Evolutionary conservation across 2,888 invertebrate species (phyloP).

Genomic region (Drosophila paranaensis): DNA sequence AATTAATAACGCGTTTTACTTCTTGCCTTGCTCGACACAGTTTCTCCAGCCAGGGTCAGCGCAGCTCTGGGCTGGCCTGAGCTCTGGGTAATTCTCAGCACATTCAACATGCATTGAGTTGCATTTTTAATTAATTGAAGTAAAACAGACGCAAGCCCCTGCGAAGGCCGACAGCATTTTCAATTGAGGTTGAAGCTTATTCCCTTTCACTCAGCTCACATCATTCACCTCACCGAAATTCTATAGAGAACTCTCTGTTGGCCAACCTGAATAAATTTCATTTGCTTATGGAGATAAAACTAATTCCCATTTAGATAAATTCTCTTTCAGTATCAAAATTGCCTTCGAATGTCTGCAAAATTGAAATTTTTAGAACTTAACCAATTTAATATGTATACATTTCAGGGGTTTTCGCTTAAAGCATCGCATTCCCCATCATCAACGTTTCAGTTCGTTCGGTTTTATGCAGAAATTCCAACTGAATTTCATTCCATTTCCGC

Average conservation of each 20-base stretch:
- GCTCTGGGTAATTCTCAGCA: conserved; percentile 27
- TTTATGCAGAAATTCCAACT: conserved; percentile 3
- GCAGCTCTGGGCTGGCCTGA: conserved; percentile 20
- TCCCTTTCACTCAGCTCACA: conserved; percentile 7
- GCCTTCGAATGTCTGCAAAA: background rate
- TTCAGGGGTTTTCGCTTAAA: background rate
- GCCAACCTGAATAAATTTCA: background rate
- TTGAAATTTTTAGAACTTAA: background rate
- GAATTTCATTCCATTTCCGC: conserved; percentile 4
- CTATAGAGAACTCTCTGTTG: background rate
- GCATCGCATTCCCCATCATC: background rate
- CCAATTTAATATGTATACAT: background rate
- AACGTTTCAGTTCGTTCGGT: background rate
- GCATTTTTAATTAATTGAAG: conserved; percentile 74
- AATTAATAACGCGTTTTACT: conserved; percentile 58
- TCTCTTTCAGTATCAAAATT: background rate
- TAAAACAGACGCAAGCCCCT: conserved; percentile 49
- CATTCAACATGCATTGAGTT: conserved; percentile 63
- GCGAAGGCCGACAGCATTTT: conserved; percentile 45
- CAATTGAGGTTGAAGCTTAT: conserved; percentile 33
- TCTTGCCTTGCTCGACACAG: conserved; percentile 54
- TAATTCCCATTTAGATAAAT: background rate
- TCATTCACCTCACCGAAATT: background rate
- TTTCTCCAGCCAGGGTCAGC: conserved; percentile 53
- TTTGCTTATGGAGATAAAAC: background rate